Conservation (phyloP, 2,888 invertebrate genomes). For the Tupiocoris notatus region DNA sequence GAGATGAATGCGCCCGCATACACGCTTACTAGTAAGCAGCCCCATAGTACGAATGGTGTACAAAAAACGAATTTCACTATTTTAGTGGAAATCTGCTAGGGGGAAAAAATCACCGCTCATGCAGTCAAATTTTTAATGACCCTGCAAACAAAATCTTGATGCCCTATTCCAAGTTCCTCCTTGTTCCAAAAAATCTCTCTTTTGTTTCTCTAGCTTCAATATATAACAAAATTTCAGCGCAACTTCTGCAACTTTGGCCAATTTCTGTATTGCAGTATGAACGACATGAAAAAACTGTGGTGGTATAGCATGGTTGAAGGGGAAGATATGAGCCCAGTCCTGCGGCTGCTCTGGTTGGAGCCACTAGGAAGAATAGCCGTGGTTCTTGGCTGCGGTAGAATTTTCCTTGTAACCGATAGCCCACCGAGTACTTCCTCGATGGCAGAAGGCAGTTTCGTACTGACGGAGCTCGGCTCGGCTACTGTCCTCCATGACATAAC, state of each 20-base stretch:
- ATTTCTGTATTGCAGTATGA: constrained; percentile 26
- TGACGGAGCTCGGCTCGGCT: constrained; percentile 73
- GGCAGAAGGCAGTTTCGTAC: constrained; percentile 73
- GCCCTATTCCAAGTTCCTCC: too few species aligned
- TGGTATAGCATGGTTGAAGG: constrained; percentile 46
- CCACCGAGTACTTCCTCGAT: constrained; percentile 62
- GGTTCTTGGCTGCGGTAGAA: constrained; percentile 72
- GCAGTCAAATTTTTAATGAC: too few species aligned
- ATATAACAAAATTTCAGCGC: too few species aligned
- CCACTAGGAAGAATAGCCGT: constrained; percentile 69
- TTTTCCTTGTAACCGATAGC: constrained; percentile 68
- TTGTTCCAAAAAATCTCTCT: too few species aligned
- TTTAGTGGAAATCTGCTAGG: too few species aligned
- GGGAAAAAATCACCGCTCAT: too few species aligned
- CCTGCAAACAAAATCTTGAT: too few species aligned
- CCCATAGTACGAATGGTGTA: too few species aligned
- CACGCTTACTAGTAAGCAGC: constrained; percentile 67
- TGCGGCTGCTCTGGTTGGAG: constrained; percentile 45
- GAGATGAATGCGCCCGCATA: constrained; percentile 81
- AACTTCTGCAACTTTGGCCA: too few species aligned
- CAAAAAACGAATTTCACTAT: too few species aligned
- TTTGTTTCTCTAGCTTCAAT: too few species aligned
- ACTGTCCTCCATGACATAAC: constrained; percentile 65
- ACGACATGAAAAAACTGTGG: constrained; percentile 40
- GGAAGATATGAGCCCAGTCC: constrained; percentile 44